Percentiles rank a stretch among this genome's conserved stretches.
These are phyloP conservation scores for Larimichthys crocea DNA, from an alignment of 2,113 vertebrate species.

Conservation along the genomic window DNA sequence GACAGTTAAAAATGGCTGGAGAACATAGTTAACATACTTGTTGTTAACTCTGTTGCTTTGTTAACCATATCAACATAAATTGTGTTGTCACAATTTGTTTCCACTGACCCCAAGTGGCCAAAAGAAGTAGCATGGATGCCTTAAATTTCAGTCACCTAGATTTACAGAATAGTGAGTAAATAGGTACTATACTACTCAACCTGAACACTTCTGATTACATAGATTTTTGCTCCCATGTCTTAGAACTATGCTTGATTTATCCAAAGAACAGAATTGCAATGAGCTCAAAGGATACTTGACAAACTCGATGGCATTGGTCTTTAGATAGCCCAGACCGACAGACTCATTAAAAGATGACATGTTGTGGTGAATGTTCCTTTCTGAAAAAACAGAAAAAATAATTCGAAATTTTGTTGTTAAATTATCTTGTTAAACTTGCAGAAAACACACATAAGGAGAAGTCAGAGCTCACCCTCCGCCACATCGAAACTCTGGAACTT, in stretches of 20 bases:
- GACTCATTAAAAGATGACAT: constrained; percentile 99
- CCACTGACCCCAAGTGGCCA: neutral
- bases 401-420: neutral
- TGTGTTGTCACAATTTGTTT: neutral
- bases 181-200: neutral
- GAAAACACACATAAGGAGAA: neutral
- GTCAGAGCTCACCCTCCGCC: constrained; percentile 90
- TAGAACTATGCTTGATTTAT: neutral
- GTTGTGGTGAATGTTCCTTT: constrained; percentile 96
- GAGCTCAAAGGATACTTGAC: constrained; percentile 96
- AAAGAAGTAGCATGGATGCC: neutral
- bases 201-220: neutral
- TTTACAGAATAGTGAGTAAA: neutral
- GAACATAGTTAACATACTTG: no score
- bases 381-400: constrained; percentile 74
- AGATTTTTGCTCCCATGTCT: neutral
- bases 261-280: neutral
- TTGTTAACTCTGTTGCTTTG: no score
- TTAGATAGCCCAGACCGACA: constrained; percentile 97
- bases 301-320: constrained; percentile 98
- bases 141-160: neutral
- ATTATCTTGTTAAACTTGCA: neutral
- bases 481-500: constrained; percentile 98
- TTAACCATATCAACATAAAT: no score
- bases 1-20: no score